A percentile compares a stretch with the other conserved stretches of the same genome.
Conservation (phyloP, 1,140 invertebrate genomes). For the Drosophila watanabei region DNA sequence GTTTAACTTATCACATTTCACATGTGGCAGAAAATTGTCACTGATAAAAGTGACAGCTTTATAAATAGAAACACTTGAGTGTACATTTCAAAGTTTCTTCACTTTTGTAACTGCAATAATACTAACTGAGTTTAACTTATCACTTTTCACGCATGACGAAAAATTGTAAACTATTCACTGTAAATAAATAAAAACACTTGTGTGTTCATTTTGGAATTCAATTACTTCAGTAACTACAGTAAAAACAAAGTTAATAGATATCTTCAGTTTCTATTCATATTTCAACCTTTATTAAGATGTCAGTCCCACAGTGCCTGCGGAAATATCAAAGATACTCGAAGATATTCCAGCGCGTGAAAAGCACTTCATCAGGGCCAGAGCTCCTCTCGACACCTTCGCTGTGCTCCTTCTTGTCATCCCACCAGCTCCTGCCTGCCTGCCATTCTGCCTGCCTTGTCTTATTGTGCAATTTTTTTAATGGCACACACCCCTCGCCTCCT, state of each 20-base stretch:
- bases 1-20: not conserved
- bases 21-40: not conserved
- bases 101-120: no score
- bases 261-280: not conserved
- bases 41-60: not conserved
- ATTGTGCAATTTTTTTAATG: conserved; percentile 70
- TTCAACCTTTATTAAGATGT: not conserved
- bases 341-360: conserved; percentile 57
- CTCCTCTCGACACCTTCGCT: conserved; percentile 22
- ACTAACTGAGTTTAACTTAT: no score
- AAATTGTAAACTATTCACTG: not conserved
- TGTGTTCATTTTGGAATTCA: not conserved
- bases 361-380: conserved; percentile 66
- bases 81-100: not conserved
- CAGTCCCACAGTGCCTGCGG: conserved; percentile 13
- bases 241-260: not conserved
- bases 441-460: conserved; percentile 18
- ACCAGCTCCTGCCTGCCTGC: not conserved
- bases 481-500: conserved; percentile 9
- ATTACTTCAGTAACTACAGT: not conserved
- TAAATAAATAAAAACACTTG: conserved; percentile 6
- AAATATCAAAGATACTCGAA: conserved; percentile 72
- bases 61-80: not conserved
- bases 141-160: no score
- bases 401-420: not conserved